Evolutionary conservation across 92 coral and sea anemone species (phyloP).

Genomic region (Montipora capitata): DNA sequence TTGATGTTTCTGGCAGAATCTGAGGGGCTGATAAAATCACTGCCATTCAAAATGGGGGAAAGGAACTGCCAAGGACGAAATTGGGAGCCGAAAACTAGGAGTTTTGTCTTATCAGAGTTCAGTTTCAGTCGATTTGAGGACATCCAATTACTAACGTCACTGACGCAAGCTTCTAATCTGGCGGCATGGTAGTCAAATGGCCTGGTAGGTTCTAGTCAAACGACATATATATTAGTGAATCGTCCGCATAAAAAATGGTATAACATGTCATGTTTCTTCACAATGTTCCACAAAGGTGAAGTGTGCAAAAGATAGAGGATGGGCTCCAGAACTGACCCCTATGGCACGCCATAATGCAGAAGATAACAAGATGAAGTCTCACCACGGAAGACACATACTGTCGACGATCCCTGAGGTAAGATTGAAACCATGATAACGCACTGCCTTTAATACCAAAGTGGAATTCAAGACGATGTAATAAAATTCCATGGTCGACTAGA

Average conservation of each 20-base stretch:
- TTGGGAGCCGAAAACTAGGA: background rate
- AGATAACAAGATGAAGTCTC: background rate
- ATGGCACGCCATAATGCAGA: slow-evolving; percentile 13
- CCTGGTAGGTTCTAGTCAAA: background rate
- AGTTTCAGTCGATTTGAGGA: no score
- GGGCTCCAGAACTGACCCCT: background rate
- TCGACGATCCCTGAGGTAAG: background rate
- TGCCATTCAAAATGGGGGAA: background rate
- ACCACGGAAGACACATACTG: slow-evolving; percentile 1
- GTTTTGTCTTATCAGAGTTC: background rate
- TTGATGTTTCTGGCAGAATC: background rate
- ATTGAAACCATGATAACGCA: background rate
- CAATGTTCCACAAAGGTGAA: background rate
- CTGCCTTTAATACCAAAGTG: slow-evolving; percentile 8
- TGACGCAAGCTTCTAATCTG: slow-evolving; percentile 25
- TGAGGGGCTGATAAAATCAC: background rate
- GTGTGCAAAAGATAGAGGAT: slow-evolving; percentile 7
- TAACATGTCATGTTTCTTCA: slow-evolving; percentile 23
- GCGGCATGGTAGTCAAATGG: background rate
- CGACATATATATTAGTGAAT: background rate
- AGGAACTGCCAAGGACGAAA: background rate
- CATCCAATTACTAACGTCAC: background rate
- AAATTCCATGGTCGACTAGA: slow-evolving; percentile 10
- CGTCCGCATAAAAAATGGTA: background rate
- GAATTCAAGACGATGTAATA: background rate